Percentiles rank a stretch among this genome's conserved stretches.
Evolutionary conservation across 1,140 invertebrate species (phyloP).

Genomic region (Brachionus asplanchnoidis): DNA sequence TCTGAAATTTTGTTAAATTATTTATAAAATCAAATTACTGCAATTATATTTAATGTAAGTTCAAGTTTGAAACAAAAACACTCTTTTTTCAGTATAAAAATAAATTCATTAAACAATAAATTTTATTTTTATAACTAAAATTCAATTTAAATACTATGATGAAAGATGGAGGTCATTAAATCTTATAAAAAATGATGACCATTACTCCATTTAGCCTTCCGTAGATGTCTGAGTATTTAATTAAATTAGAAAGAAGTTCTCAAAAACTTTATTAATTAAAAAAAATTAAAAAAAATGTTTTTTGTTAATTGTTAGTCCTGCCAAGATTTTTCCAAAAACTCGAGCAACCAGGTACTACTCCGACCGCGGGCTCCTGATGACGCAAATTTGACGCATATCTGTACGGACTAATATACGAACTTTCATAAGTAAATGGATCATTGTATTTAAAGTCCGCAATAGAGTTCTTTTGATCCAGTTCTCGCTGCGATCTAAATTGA

Average conservation of each 20-base stretch:
- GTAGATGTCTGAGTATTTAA: slow-evolving; percentile 42
- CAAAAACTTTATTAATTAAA: neutral
- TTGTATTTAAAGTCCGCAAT: neutral
- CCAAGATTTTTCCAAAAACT: slow-evolving; percentile 21
- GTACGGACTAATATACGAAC: neutral
- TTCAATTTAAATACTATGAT: slow-evolving; percentile 27
- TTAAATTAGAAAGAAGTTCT: neutral
- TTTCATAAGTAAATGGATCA: slow-evolving; percentile 37
- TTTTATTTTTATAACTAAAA: too few relatives aligned
- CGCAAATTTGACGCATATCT: slow-evolving; percentile 5
- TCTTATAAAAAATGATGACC: slow-evolving; percentile 38
- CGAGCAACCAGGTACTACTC: slow-evolving; percentile 18
- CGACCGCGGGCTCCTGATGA: neutral
- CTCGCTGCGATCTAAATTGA: neutral
- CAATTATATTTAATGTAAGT: neutral
- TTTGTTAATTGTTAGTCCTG: neutral
- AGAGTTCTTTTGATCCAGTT: neutral
- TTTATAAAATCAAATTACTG: neutral
- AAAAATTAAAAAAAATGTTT: neutral
- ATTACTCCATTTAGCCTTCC: slow-evolving; percentile 41
- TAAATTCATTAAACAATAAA: neutral
- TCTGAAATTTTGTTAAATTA: neutral
- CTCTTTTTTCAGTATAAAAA: neutral
- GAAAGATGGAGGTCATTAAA: slow-evolving; percentile 40
- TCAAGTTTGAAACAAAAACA: neutral